A percentile compares a stretch with the other conserved stretches of the same genome.
phyloP scores from a whole-genome alignment of 2,113 vertebrate species.

The Herpailurus yagouaroundi region DNA sequence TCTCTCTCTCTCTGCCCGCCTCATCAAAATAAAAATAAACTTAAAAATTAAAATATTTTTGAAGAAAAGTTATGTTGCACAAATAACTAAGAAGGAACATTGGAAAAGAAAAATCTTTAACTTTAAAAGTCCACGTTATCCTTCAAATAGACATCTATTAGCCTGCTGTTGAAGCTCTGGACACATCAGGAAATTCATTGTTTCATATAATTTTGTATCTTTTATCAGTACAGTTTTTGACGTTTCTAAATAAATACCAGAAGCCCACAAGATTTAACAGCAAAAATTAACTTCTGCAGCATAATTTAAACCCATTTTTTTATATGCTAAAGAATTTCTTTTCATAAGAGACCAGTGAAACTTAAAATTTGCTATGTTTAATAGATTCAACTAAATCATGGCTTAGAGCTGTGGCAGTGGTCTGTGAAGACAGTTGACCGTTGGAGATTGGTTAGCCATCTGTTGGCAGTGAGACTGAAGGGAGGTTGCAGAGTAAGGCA shows the following conservation, averaged over 20 bases:
- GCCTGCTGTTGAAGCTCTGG: neutral
- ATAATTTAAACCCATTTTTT: neutral
- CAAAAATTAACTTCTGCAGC: neutral
- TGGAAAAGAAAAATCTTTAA: neutral
- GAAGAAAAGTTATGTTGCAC: neutral
- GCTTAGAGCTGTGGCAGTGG: neutral
- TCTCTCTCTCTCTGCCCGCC: no score
- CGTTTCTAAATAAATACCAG: neutral
- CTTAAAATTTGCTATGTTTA: neutral
- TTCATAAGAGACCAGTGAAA: neutral
- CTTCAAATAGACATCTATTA: neutral
- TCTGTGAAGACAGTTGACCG: neutral
- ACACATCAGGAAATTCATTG: neutral
- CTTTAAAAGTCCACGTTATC: neutral
- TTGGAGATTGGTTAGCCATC: neutral
- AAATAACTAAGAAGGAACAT: conserved; percentile 17
- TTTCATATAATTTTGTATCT: neutral
- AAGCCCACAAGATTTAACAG: neutral
- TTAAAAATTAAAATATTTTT: conserved; percentile 4
- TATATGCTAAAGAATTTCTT: conserved; percentile 11
- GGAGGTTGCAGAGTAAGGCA: neutral
- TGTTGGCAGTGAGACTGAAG: neutral
- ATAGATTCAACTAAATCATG: neutral
- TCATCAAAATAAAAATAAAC: no score
- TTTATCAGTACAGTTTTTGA: conserved; percentile 10